Evolutionary conservation across 2,888 invertebrate species (phyloP).

Genomic region (Tinea pellionella): DNA sequence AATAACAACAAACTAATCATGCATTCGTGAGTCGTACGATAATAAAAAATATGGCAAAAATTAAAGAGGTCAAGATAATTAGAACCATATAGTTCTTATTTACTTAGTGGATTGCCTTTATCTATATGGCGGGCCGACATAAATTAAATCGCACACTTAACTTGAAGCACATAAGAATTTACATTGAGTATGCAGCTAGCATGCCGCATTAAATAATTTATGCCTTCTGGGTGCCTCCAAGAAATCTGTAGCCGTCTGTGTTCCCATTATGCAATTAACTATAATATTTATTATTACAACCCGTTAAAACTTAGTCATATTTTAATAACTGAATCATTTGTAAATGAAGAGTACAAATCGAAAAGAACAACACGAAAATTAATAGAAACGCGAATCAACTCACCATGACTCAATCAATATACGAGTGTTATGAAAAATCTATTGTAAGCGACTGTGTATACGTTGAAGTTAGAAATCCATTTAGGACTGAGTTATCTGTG

Average conservation of each 20-base stretch:
- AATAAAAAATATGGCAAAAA: not conserved
- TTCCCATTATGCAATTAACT: conserved; percentile 5
- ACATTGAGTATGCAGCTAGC: conserved; percentile 28
- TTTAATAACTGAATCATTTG: not conserved
- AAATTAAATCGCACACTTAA: conserved; percentile 1
- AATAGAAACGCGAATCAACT: not conserved
- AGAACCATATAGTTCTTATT: not conserved
- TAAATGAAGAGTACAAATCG: not conserved
- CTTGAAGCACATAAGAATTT: not conserved
- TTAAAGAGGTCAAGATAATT: not conserved
- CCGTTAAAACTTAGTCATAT: not conserved
- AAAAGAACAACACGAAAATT: not conserved
- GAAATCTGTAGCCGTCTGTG: not conserved
- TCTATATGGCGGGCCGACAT: not conserved
- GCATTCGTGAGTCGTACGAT: not conserved
- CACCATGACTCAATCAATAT: conserved; percentile 2
- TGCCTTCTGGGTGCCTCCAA: conserved; percentile 16
- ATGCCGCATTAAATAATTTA: conserved; percentile 38
- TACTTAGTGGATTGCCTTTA: not conserved
- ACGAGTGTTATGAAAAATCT: not conserved
- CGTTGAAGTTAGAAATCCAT: not conserved
- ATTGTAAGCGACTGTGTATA: not conserved
- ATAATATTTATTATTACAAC: not conserved
- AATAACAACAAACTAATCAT: not conserved
- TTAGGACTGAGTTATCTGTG: conserved; percentile 5